Percentiles rank a stretch among this genome's conserved stretches.
phyloP scores from a whole-genome alignment of 2,888 invertebrate species.

The Ochropacha duplaris region DNA sequence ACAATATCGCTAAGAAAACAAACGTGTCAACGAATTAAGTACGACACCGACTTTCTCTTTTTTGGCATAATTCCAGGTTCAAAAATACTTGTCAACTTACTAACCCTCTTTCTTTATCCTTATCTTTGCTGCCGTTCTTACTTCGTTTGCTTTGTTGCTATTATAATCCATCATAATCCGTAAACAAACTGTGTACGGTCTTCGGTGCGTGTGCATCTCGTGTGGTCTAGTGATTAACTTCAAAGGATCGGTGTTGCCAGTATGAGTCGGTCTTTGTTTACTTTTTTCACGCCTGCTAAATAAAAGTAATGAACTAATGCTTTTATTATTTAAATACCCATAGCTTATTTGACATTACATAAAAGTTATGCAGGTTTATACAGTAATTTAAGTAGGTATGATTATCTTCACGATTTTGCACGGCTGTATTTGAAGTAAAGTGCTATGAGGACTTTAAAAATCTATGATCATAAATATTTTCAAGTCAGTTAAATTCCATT shows the following conservation, averaged over 20 bases:
- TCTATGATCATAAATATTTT: neutral
- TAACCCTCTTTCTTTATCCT: neutral
- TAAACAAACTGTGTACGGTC: slow-evolving; percentile 28
- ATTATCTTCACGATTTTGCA: too few relatives aligned
- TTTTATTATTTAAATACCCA: neutral
- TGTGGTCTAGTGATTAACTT: slow-evolving; percentile 48
- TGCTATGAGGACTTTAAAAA: neutral
- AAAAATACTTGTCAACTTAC: neutral
- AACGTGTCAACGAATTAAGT: too few relatives aligned
- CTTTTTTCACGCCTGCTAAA: slow-evolving; percentile 1
- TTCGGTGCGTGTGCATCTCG: slow-evolving; percentile 24
- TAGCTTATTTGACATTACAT: neutral
- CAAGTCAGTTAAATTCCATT: neutral
- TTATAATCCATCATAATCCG: slow-evolving; percentile 30
- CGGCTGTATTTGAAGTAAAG: too few relatives aligned
- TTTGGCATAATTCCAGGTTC: neutral
- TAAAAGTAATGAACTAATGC: neutral
- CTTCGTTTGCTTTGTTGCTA: neutral
- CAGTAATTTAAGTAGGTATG: neutral
- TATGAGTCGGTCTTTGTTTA: slow-evolving; percentile 10
- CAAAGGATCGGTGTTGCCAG: slow-evolving; percentile 39
- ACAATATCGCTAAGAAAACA: too few relatives aligned
- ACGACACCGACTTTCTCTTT: neutral
- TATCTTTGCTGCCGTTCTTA: neutral
- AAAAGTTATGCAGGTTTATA: neutral